Base-by-base conservation (phyloP, 2,113 vertebrate genomes). In the Hippolais icterina region DNA sequence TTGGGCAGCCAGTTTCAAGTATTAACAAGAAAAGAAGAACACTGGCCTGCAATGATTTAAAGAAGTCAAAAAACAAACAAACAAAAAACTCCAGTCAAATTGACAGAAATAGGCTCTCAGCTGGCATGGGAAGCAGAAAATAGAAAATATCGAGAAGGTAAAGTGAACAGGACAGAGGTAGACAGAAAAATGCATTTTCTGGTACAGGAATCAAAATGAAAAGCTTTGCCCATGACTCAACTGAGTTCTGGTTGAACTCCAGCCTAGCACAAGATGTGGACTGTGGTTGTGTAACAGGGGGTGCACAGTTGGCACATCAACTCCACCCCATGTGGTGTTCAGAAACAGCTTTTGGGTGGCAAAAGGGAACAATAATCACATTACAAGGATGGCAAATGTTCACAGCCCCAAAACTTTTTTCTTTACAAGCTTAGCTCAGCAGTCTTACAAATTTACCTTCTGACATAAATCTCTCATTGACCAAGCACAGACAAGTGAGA, bases 1-100 rank as follows among this genome's bases (percentile, higher is more conserved):
- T 91, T 87, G 92, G 88, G 75, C 82, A 88, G 79, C 60, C 35
- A 8, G 25, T 53, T 85, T 94, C 93, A 93, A 83, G 87, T 64
- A 68, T 68, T 64, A 78, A 93, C 72, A 91, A 70, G 84, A 89
- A 64, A 18, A 77, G 52, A 83, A 89, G 63, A 39, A 39, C 37
- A 39, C 42, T 87, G 83, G 64, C 39, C 76, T 46, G 54, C 37
- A 64, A 61, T 22, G n/a, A 75, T 56, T 53, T 11, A 21, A 53
- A 61, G 24, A 41, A 44, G 17, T 1, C 4, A 57, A 59, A 24
- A 59, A 35, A 15, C 9, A n/a, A 25, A 25, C 29, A 5, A 18
- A 4, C 13, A 29, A 47, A 37, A 25, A 72, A 42, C 3, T 5
- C 17, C 6, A 3, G 7, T 72, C 11, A 63, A 83, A 66, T 50